Base-by-base conservation (phyloP, 2,113 vertebrate genomes). In the Micronycteris hirsuta region DNA sequence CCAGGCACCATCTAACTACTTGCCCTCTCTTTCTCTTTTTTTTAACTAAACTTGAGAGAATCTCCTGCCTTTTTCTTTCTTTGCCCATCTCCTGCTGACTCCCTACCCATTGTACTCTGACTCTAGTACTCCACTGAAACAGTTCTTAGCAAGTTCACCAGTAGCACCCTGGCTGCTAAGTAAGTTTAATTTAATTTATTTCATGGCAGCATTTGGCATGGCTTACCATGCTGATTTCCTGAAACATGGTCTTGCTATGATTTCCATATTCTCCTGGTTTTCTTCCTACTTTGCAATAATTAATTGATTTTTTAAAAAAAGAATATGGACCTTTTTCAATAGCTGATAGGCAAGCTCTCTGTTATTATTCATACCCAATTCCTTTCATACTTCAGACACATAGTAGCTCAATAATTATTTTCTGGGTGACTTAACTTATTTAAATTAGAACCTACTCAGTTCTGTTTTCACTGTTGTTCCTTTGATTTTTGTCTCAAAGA, bases 401-500 rank as follows among this genome's bases (percentile, higher is more conserved):
- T 1, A 47, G 41, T 92, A 76, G 12, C 31, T 45, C 67, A 86
- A 7, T 58, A 78, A 63, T 89, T 77, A 74, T 87, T 95, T 96
- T 91, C 78, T 82, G 16, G 52, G 22, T 82, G 31, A 92, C 65
- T 67, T 52, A 81, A 67, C 12, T 84, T 12, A 58, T 28, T 94
- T 89, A 54, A 91, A 19, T 67, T 78, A 49, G 41, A 89, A 73
- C 33, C 5, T 65, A 56, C 16, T 87, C 14, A 89, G 9, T 89
- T 94, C 45, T 86, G 0, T 78, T 86, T 91, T 95, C 31, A 71
- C 73, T 49, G 3, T 93, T 94, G 1, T 89, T 94, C 7, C 47
- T 93, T 95, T 83, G 63, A 54, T 94, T 94, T 95, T 94, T 91
- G 15, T 63, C 19, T 20, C 76, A 41, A 12, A 74, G 10, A 45